A percentile compares a stretch with the other conserved stretches of the same genome.
Evolutionary conservation across 2,888 invertebrate genomes (phyloP).

Genomic region (Tachystola acroxantha): DNA sequence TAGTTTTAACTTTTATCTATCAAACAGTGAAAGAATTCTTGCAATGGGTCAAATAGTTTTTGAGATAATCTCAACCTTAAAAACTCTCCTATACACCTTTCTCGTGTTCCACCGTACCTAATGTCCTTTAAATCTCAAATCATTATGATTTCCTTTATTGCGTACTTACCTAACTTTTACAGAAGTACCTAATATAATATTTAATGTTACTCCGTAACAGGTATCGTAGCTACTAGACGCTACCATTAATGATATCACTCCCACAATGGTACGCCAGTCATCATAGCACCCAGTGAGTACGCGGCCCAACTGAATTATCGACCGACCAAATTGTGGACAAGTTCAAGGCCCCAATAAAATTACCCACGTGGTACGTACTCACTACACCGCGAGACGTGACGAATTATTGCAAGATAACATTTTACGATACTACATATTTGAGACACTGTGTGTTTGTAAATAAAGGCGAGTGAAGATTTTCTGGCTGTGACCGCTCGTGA

Average conservation of each 20-base stretch:
- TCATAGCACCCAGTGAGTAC: constrained; percentile 37
- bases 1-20: too few species aligned
- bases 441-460: constrained; percentile 29
- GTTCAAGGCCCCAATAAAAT: constrained; percentile 74
- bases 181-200: too few species aligned
- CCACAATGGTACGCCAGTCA: constrained; percentile 42
- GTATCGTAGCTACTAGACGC: constrained; percentile 3
- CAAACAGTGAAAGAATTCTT: too few species aligned
- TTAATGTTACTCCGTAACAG: too few species aligned
- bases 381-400: constrained; percentile 43
- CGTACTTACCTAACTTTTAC: too few species aligned
- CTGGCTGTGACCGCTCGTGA: constrained; percentile 14
- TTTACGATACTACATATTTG: constrained; percentile 25
- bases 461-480: constrained; percentile 15
- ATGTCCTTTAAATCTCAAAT: too few species aligned
- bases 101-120: too few species aligned
- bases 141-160: too few species aligned
- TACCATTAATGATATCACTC: constrained; percentile 51
- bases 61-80: too few species aligned
- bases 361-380: constrained; percentile 44
- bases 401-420: constrained; percentile 34
- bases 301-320: constrained; percentile 62
- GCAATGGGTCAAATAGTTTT: too few species aligned
- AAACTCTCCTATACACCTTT: too few species aligned
- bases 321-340: constrained; percentile 67